Evolutionary conservation across 2,113 vertebrate species (phyloP).

Genomic region (Myodes glareolus): DNA sequence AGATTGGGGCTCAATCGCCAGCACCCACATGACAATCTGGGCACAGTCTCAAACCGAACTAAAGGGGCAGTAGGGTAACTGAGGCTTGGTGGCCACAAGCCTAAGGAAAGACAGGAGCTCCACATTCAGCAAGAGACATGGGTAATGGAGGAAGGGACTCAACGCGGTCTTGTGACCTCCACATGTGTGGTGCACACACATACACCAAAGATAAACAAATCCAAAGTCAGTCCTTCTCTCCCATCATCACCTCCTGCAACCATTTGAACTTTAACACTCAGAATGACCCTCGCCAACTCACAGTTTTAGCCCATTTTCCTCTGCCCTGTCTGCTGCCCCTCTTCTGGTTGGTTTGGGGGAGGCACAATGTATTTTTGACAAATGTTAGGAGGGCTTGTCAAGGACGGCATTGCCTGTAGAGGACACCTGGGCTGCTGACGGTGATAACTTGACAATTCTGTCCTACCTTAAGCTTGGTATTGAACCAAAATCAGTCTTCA

Average conservation of each 20-base stretch:
- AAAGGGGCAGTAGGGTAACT: no score
- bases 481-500: not conserved
- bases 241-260: not conserved
- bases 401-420: not conserved
- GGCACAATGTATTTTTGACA: not conserved
- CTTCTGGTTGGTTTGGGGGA: not conserved
- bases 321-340: no score
- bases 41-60: not conserved
- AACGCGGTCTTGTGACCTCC: not conserved
- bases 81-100: not conserved
- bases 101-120: not conserved
- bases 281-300: not conserved
- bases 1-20: not conserved
- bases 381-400: not conserved
- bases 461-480: not conserved
- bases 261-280: not conserved
- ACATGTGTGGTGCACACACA: not conserved
- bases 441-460: not conserved
- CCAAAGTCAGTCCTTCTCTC: not conserved
- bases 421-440: not conserved
- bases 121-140: not conserved
- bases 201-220: no score
- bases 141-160: not conserved
- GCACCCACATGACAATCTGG: no score
- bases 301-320: not conserved